A percentile compares a stretch with the other conserved stretches of the same genome.
Conservation (phyloP, 2,888 invertebrate species). For the Rhogogaster chlorosoma region DNA sequence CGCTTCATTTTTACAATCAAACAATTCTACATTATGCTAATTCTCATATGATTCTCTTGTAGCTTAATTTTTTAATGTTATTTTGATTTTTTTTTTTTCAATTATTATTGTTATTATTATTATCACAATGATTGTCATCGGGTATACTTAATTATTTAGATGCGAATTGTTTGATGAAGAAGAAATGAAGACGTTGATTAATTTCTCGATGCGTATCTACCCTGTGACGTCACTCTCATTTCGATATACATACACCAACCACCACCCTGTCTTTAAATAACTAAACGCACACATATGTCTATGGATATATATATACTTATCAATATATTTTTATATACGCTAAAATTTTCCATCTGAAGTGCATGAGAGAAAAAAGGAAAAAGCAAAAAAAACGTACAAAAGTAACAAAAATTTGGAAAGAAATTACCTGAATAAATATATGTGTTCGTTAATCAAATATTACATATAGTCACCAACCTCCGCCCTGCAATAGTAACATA, state of each 20-base stretch:
- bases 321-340: background rate
- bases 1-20: background rate
- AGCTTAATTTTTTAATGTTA: no score
- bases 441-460: background rate
- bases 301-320: background rate
- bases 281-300: background rate
- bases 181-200: background rate
- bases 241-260: slow-evolving; percentile 60
- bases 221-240: slow-evolving; percentile 58
- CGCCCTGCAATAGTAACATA: slow-evolving; percentile 10
- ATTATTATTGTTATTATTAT: background rate
- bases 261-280: background rate
- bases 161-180: slow-evolving; percentile 4
- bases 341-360: background rate
- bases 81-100: no score
- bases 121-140: no score
- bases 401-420: background rate
- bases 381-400: background rate
- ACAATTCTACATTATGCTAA: background rate
- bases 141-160: background rate
- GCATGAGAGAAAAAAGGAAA: background rate
- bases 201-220: slow-evolving; percentile 62
- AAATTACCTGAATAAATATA: background rate
- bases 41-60: background rate
- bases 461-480: background rate